These are phyloP conservation scores for Ranitomeya imitator DNA, from an alignment of 2,113 vertebrate genomes.

Conservation along the genomic window DNA sequence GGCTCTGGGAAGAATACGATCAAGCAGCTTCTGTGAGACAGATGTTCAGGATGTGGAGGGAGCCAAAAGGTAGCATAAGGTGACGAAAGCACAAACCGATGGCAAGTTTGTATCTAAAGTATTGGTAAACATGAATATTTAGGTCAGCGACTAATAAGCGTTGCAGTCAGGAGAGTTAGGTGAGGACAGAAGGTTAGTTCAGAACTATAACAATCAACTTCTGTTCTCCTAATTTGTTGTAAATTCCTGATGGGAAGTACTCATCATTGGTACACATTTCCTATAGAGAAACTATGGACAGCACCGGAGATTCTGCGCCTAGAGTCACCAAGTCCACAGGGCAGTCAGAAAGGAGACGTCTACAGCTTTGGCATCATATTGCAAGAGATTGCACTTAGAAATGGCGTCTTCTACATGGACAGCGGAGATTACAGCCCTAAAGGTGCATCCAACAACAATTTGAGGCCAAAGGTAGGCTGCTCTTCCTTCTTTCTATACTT, in stretches of 20 bases:
- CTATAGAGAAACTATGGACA: slow-evolving; percentile 87
- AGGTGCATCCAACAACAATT: slow-evolving; percentile 67
- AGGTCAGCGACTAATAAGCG: background rate
- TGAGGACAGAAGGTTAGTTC: background rate
- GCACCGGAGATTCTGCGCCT: slow-evolving; percentile 83
- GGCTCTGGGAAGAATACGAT: background rate
- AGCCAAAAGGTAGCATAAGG: background rate
- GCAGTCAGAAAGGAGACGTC: slow-evolving; percentile 85
- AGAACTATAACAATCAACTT: background rate
- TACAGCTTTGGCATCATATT: slow-evolving; percentile 92
- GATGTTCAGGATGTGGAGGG: background rate
- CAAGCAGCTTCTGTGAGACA: background rate
- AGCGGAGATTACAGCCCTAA: slow-evolving; percentile 81
- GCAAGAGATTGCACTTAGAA: slow-evolving; percentile 87
- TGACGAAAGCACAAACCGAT: background rate
- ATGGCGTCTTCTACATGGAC: slow-evolving; percentile 83
- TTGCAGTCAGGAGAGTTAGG: background rate
- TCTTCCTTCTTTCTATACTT: background rate
- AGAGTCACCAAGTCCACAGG: slow-evolving; percentile 65
- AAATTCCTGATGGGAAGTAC: background rate
- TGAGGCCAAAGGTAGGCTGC: background rate
- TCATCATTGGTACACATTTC: background rate
- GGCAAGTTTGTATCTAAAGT: background rate
- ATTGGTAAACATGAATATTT: background rate
- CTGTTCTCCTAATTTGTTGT: background rate